A percentile compares a stretch with the other conserved stretches of the same genome.
These are phyloP conservation scores for Cynopterus brachyotis DNA, from an alignment of 2,113 vertebrate genomes.

Conservation along the genomic window DNA sequence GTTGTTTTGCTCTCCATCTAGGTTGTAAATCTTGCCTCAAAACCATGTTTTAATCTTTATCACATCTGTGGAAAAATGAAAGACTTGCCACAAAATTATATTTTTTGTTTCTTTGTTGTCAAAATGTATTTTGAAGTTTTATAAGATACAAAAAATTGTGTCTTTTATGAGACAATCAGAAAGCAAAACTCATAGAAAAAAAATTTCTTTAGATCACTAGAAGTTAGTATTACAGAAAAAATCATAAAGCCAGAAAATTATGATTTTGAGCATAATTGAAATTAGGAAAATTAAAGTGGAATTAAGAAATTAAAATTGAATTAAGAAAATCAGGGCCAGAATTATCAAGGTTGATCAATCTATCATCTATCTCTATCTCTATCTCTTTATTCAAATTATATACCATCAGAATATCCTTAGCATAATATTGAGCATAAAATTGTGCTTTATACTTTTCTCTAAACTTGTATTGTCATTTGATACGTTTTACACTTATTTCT, in stretches of 20 bases:
- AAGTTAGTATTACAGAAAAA: neutral
- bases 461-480: neutral
- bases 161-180: neutral
- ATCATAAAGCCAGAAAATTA: neutral
- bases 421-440: neutral
- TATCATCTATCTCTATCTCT: neutral
- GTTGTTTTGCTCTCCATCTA: neutral
- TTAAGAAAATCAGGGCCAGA: neutral
- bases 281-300: neutral
- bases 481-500: neutral
- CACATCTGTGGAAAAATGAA: neutral
- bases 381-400: neutral
- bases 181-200: neutral
- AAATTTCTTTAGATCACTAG: neutral
- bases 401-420: neutral
- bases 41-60: neutral
- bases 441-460: neutral
- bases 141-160: neutral
- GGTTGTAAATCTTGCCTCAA: neutral
- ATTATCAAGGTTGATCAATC: neutral
- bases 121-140: conserved; percentile 1
- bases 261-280: neutral
- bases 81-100: neutral
- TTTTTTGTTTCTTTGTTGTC: neutral
- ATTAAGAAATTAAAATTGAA: neutral